Percentiles rank a stretch among this genome's conserved stretches.
phyloP scores from a whole-genome alignment of 2,113 vertebrate species.

The Corythaixoides concolor region DNA sequence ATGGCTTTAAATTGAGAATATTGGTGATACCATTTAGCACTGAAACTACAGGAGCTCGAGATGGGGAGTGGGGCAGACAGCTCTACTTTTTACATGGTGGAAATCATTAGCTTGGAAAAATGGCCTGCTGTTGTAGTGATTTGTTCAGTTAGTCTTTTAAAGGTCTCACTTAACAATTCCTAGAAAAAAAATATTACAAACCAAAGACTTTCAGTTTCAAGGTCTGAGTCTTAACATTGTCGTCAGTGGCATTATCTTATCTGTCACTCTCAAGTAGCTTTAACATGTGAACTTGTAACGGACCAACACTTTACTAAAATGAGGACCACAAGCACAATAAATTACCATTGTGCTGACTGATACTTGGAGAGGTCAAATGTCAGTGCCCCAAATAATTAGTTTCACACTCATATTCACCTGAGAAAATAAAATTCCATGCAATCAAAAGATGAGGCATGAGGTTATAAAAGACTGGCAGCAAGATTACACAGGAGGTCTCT shows the following conservation, averaged over 20 bases:
- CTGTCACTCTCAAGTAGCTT: not conserved
- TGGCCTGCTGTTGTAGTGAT: rapidly evolving
- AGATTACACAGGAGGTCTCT: not conserved
- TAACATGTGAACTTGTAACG: not conserved
- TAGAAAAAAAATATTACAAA: not conserved
- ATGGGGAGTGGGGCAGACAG: not conserved
- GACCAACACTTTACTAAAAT: not conserved
- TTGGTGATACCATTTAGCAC: not conserved
- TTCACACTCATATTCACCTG: not conserved
- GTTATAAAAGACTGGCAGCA: not conserved
- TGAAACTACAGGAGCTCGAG: not conserved
- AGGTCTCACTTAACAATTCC: not conserved
- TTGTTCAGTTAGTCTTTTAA: not conserved
- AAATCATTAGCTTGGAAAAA: not conserved
- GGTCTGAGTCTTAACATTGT: not conserved
- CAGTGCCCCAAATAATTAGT: not conserved
- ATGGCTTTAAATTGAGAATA: not conserved
- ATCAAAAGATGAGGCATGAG: not conserved
- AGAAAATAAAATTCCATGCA: not conserved
- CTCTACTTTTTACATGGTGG: not conserved
- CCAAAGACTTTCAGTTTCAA: not conserved
- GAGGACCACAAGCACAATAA: not conserved
- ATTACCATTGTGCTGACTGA: not conserved
- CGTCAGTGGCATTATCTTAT: not conserved
- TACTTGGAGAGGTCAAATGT: not conserved